Evolutionary conservation across 2,797 vertebrate species (phyloP), one percentile per base, ranked within the genome.

Genomic region (Phrynocephalus forsythii): DNA sequence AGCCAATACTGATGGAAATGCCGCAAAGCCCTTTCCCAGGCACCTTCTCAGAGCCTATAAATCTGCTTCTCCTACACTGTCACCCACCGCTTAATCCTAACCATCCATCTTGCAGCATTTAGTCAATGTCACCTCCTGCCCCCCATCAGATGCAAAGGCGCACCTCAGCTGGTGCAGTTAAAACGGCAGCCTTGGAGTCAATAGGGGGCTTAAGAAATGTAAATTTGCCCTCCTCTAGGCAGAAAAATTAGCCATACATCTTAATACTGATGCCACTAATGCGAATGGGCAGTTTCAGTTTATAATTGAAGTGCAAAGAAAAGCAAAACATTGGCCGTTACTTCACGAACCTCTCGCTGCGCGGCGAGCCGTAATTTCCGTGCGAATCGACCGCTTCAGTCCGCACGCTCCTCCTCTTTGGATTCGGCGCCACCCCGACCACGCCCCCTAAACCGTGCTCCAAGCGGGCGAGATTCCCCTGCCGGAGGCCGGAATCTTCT

Each of bases 1-100:
- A 87, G 76, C 44, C 79, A 69, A 79, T 1, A 0, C 0, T 7
- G 22, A 6, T 1, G 0, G 10, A 76, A 89, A 90, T 2, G 0
- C 68, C 48, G 18, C 84, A 0, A 7, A 88, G 87, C 77, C 52
- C 24, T 33, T 84, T 72, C 76, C 16, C 68, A 24, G 80, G 63
- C 76, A 86, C 81, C 77, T 33, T 20, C 76, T 2, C 52, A 86
- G 11, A 33, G 18, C 48, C 79, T 60, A 20, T 82, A 88, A 83
- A 88, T 80, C 83, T 85, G 75, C 48, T 86, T 83, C 79, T 81
- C 76, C 79, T 73, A 86, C 88, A 86, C 56, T 6, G 56, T 63
- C n/a, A 33, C 48, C 85, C 82, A 72, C 52, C 0, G 50, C 33
- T 80, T 75, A 20, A 88, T 20, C 26, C 50, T 72, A 69, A 24